phyloP scores from a whole-genome alignment of 2,888 invertebrate species.

The Campoplex capitator region DNA sequence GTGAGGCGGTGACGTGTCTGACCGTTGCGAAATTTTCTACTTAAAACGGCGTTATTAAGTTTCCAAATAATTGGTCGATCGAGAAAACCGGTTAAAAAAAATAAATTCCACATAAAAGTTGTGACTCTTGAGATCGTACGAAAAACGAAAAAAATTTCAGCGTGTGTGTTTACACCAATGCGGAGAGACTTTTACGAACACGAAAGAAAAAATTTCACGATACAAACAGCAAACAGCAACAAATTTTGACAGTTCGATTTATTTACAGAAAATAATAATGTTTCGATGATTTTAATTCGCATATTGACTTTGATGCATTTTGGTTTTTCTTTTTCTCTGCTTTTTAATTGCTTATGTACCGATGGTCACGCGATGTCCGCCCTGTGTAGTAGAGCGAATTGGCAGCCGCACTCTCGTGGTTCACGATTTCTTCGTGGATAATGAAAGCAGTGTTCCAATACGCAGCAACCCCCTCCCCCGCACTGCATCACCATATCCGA shows the following conservation, averaged over 20 bases:
- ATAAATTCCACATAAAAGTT: background rate
- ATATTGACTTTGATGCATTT: background rate
- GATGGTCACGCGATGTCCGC: slow-evolving; percentile 88
- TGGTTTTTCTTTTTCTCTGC: slow-evolving; percentile 15
- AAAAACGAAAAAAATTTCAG: slow-evolving; percentile 16
- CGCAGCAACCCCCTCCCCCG: slow-evolving; percentile 93
- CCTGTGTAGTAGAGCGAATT: slow-evolving; percentile 95
- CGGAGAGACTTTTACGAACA: slow-evolving; percentile 2
- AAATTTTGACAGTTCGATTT: slow-evolving; percentile 22
- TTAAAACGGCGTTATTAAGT: slow-evolving; percentile 8
- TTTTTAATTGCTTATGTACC: slow-evolving; percentile 76
- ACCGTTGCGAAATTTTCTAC: slow-evolving; percentile 39
- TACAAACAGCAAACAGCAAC: background rate
- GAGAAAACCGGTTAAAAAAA: background rate
- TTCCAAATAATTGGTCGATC: background rate
- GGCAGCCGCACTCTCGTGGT: slow-evolving; percentile 95
- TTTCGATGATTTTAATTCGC: slow-evolving; percentile 12
- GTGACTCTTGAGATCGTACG: background rate
- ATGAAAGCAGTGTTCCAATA: slow-evolving; percentile 95
- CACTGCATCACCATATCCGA: slow-evolving; percentile 84
- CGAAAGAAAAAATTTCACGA: background rate
- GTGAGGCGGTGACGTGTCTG: slow-evolving; percentile 34
- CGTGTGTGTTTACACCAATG: slow-evolving; percentile 61
- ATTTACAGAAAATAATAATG: slow-evolving; percentile 32
- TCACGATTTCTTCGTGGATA: slow-evolving; percentile 91